phyloP scores from a whole-genome alignment of 1,140 invertebrate genomes.

The Acromyrmex heyeri region DNA sequence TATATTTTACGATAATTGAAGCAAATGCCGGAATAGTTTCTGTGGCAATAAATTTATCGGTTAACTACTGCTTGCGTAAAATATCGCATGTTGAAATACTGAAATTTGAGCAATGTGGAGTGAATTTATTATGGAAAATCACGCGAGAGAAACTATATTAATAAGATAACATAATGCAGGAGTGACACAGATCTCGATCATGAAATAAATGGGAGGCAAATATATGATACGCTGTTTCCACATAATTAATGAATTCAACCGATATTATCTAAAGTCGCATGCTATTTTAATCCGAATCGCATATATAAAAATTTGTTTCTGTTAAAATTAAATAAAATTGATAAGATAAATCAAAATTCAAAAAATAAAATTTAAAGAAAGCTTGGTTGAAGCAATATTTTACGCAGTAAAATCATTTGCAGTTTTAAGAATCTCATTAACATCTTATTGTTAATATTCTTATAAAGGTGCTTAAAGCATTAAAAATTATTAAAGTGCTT shows the following conservation, averaged over 20 bases:
- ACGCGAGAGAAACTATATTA: constrained; percentile 29
- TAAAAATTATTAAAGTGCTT: too few relatives aligned
- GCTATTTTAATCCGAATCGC: not conserved
- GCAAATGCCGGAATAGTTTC: constrained; percentile 4
- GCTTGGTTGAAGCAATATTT: too few relatives aligned
- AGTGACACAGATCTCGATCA: not conserved
- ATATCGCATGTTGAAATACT: constrained; percentile 18
- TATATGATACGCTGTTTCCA: not conserved
- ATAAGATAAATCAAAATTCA: not conserved
- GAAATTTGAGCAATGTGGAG: constrained; percentile 9
- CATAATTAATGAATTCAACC: not conserved
- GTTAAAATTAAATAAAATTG: not conserved
- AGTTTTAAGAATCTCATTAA: too few relatives aligned
- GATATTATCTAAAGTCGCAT: not conserved
- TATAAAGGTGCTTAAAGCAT: too few relatives aligned
- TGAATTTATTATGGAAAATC: constrained; percentile 6
- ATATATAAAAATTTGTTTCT: not conserved
- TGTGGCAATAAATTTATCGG: constrained; percentile 15
- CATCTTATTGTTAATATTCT: too few relatives aligned
- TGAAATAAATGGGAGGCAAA: constrained; percentile 1
- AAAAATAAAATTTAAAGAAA: not conserved
- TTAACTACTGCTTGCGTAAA: constrained; percentile 6
- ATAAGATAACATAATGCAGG: constrained; percentile 16
- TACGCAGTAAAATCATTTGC: too few relatives aligned
- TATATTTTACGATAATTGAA: constrained; percentile 1